Conservation (phyloP, 2,888 invertebrate species). For the Zonitis immaculata region DNA sequence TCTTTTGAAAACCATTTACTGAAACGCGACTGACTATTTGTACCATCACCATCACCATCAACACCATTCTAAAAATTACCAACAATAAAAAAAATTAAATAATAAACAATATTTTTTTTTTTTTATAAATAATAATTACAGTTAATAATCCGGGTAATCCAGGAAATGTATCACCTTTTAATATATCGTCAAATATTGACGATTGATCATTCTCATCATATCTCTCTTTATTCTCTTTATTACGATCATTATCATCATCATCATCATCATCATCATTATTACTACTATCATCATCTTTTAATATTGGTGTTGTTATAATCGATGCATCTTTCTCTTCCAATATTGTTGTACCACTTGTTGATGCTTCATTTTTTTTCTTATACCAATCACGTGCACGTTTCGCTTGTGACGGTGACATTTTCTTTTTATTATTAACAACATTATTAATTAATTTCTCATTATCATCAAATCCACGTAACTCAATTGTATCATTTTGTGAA, state of each 20-base stretch:
- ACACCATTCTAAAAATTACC: conserved; percentile 62
- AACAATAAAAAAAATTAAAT: conserved; percentile 4
- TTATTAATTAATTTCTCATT: conserved; percentile 51
- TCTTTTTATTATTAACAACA: conserved; percentile 37
- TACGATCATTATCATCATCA: conserved; percentile 9
- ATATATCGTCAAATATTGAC: conserved; percentile 82
- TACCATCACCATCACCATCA: conserved; percentile 46
- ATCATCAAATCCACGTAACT: conserved; percentile 88
- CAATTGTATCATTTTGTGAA: conserved; percentile 88
- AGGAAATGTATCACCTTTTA: conserved; percentile 74
- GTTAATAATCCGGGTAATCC: conserved; percentile 68
- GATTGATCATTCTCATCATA: conserved; percentile 23
- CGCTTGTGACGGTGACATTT: conserved; percentile 48
- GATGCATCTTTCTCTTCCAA: conserved; percentile 28
- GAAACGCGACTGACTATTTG: conserved; percentile 64
- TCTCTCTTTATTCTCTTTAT: neutral
- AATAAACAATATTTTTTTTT: neutral
- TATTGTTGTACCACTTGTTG: conserved; percentile 14
- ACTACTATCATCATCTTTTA: conserved; percentile 28
- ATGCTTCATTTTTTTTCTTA: conserved; percentile 44
- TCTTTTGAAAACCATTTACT: conserved; percentile 72
- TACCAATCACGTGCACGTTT: conserved; percentile 48
- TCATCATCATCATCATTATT: neutral
- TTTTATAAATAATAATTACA: conserved; percentile 57
- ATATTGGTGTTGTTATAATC: too few species aligned